Conservation (phyloP, 2,888 invertebrate species). For the Leucoma salicis region DNA sequence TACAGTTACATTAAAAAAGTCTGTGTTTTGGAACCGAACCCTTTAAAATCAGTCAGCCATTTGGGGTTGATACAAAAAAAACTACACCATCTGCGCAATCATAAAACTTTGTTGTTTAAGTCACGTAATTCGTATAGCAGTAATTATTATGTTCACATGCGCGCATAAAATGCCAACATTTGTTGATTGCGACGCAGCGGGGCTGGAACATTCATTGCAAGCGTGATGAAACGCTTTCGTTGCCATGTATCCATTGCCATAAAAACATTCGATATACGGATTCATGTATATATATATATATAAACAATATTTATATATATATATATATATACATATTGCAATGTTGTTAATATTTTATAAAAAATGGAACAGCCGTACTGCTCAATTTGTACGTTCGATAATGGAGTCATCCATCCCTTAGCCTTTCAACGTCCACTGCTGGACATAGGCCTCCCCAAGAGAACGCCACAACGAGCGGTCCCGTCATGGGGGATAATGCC, state of each 20-base stretch:
- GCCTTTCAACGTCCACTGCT: too few relatives aligned
- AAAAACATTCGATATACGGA: not conserved
- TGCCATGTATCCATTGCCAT: constrained; percentile 3
- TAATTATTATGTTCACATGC: constrained; percentile 13
- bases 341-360: not conserved
- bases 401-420: too few relatives aligned
- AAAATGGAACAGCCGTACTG: not conserved
- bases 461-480: too few relatives aligned
- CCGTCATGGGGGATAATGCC: too few relatives aligned
- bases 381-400: not conserved
- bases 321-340: not conserved
- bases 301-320: not conserved
- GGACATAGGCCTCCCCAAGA: too few relatives aligned
- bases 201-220: constrained; percentile 14
- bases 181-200: constrained; percentile 16
- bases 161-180: constrained; percentile 10
- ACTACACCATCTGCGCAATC: too few relatives aligned
- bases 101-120: too few relatives aligned
- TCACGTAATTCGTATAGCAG: not conserved
- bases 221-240: constrained; percentile 25
- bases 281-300: not conserved
- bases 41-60: too few relatives aligned
- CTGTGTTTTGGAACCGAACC: too few relatives aligned
- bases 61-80: too few relatives aligned
- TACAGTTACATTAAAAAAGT: too few relatives aligned